Base-by-base conservation (phyloP, 2,888 invertebrate species). In the Lordiphosa andalusiaca region DNA sequence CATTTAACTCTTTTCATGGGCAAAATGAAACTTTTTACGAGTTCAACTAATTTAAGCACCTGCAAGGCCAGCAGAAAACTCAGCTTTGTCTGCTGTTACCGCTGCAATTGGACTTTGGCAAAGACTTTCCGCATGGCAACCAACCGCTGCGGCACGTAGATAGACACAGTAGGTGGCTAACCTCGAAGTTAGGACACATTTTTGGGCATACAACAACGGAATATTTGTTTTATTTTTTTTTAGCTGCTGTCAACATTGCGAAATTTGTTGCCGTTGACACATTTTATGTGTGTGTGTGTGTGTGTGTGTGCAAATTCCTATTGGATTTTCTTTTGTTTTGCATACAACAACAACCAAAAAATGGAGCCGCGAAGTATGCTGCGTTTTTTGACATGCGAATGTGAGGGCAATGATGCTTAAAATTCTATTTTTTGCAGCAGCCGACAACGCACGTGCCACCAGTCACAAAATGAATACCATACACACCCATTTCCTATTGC, bases 261-360 rank as follows among this genome's bases (percentile, higher is more conserved):
- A 69, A 71, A 83, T 83, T 78, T 78, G 73, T 76, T 69, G 77
- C 62, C 61, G 60, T 73, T 77, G 74, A 81, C 69, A 73, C 61
- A 62, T 81, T 60, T 70, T 40, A 2, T 58, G 56, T 62, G 25
- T 49, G 36, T 50, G 35, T 46, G 57, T n/a, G n/a, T n/a, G n/a
- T n/a, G n/a, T n/a, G n/a, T n/a, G n/a, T n/a, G n/a, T n/a, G n/a
- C n/a, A 53, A 62, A 78, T 78, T 82, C 64, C 67, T 60, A 16
- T 51, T 52, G 51, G 66, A 56, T 37, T 56, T 57, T 52, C 46
- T 63, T 63, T 62, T 62, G 49, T 49, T 52, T 66, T 64, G 52
- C 65, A 64, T 65, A 52, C 30, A 46, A 51, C n/a, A n/a, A n/a
- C n/a, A 51, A 30, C 36, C 42, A 37, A 39, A 39, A 23, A 1